phyloP scores from a whole-genome alignment of 2,113 vertebrate species.

The Macroglossus sobrinus region DNA sequence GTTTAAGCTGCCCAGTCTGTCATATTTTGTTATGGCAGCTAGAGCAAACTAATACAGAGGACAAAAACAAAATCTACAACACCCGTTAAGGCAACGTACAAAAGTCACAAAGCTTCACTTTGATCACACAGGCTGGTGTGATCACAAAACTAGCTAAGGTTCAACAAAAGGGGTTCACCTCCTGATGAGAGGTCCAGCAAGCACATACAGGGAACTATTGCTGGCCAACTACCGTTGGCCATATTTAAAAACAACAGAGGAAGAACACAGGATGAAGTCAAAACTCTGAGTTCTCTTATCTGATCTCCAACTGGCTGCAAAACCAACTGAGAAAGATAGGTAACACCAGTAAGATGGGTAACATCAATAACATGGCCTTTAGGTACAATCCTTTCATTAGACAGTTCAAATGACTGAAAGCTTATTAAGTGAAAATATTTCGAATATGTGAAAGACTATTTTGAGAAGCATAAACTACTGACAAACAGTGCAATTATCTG shows the following conservation, averaged over 20 bases:
- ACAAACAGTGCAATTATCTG: background rate
- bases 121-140: background rate
- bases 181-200: background rate
- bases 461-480: background rate
- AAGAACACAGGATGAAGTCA: background rate
- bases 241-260: background rate
- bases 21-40: background rate
- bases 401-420: background rate
- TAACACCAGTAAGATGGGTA: background rate
- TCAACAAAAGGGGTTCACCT: background rate
- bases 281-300: background rate
- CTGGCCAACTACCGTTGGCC: no score
- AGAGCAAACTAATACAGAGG: background rate
- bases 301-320: background rate
- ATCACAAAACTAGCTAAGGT: background rate
- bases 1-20: background rate
- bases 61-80: background rate
- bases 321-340: background rate
- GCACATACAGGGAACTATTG: background rate
- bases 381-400: background rate
- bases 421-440: background rate
- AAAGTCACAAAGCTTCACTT: background rate
- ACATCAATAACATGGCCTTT: background rate
- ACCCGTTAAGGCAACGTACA: background rate
- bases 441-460: background rate